Conservation (phyloP, 2,888 invertebrate genomes). For the Anthophora plumipes region DNA sequence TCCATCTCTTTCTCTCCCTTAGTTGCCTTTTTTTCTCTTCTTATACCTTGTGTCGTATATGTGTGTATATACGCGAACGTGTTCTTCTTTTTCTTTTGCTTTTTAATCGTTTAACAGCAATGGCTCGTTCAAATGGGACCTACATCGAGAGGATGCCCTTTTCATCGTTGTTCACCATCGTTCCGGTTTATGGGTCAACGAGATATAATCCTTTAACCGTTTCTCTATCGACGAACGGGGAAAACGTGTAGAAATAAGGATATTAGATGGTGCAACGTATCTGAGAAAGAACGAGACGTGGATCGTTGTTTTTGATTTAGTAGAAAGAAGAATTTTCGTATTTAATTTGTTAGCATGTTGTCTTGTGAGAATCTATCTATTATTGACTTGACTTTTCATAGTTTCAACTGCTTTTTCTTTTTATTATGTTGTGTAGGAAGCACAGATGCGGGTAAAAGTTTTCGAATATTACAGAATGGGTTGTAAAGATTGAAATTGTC, state of each 20-base stretch:
- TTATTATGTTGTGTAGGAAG: too few relatives aligned
- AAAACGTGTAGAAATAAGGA: not conserved
- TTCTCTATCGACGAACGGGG: not conserved
- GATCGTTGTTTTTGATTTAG: not conserved
- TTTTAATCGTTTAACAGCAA: conserved; percentile 41
- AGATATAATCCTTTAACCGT: conserved; percentile 23
- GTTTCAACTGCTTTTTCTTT: too few relatives aligned
- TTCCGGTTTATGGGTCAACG: conserved; percentile 16
- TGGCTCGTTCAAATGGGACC: not conserved
- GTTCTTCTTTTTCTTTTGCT: too few relatives aligned
- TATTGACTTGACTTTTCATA: too few relatives aligned
- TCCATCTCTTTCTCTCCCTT: not conserved
- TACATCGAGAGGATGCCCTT: not conserved
- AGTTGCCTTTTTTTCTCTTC: not conserved
- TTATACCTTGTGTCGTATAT: conserved; percentile 21
- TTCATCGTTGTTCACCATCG: not conserved
- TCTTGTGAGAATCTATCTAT: too few relatives aligned
- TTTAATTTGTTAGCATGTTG: too few relatives aligned
- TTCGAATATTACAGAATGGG: too few relatives aligned
- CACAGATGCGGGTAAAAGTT: too few relatives aligned
- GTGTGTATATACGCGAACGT: too few relatives aligned
- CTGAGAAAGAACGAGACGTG: not conserved
- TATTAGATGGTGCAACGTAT: not conserved
- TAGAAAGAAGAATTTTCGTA: not conserved
- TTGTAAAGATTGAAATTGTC: too few relatives aligned